phyloP scores from a whole-genome alignment of 2,797 vertebrate genomes.

The Enteromius radiatus region DNA sequence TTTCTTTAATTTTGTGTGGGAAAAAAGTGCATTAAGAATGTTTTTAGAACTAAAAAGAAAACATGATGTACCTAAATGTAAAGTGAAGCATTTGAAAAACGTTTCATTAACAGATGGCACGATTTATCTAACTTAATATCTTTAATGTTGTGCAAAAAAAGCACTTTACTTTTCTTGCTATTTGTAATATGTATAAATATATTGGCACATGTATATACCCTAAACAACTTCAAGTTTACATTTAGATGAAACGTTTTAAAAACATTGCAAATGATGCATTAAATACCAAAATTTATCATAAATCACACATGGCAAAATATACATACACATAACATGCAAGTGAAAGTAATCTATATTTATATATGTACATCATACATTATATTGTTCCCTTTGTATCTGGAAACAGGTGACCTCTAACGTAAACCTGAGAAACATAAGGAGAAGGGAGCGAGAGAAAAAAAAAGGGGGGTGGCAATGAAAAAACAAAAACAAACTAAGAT shows the following conservation, averaged over 20 bases:
- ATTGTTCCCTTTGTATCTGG: background rate
- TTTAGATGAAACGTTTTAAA: background rate
- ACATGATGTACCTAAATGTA: no score
- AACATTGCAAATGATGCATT: background rate
- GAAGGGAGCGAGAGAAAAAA: background rate
- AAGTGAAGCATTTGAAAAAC: no score
- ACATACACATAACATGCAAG: background rate
- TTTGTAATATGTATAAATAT: background rate
- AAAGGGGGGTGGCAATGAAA: background rate
- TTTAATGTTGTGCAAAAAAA: no score
- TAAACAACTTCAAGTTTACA: background rate
- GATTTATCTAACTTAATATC: no score
- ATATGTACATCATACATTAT: background rate
- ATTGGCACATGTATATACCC: no score
- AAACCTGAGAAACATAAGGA: constrained; percentile 22
- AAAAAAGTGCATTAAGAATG: no score
- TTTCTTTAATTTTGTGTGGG: no score
- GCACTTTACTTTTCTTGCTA: background rate
- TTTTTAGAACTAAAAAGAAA: no score
- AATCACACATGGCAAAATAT: no score
- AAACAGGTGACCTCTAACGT: constrained; percentile 12
- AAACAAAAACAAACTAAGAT: background rate
- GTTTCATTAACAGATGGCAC: no score
- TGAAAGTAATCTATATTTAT: background rate
- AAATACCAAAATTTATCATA: background rate